These are phyloP conservation scores for Plectus sambesii DNA, from an alignment of 1,140 invertebrate species.

Conservation along the genomic window DNA sequence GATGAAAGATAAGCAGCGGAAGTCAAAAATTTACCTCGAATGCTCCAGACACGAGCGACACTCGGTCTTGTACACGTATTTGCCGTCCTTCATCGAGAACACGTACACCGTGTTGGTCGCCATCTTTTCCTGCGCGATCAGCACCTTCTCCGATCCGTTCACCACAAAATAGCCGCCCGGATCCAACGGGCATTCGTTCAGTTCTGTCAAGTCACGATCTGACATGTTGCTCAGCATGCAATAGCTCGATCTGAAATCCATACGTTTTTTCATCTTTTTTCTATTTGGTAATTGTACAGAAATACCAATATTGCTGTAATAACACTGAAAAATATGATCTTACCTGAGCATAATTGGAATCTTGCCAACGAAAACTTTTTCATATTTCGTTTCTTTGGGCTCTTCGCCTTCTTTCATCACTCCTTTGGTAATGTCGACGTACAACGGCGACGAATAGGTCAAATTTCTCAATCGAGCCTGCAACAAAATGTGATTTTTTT, in stretches of 20 bases:
- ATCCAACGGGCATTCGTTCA: slow-evolving; percentile 96
- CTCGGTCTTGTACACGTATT: slow-evolving; percentile 94
- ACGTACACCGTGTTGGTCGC: slow-evolving; percentile 99
- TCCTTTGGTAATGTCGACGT: slow-evolving; percentile 96
- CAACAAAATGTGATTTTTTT: too few species aligned
- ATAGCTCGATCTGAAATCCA: slow-evolving; percentile 64
- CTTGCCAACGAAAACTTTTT: slow-evolving; percentile 97
- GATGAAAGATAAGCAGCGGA: too few species aligned
- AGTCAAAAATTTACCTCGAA: slow-evolving; percentile 45
- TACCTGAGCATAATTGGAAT: slow-evolving; percentile 95
- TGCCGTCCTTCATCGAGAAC: slow-evolving; percentile 85
- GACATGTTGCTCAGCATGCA: slow-evolving; percentile 81
- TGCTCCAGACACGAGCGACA: slow-evolving; percentile 89
- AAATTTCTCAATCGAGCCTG: slow-evolving; percentile 41
- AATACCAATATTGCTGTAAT: slow-evolving; percentile 2
- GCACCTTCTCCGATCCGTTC: slow-evolving; percentile 84
- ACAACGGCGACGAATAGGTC: slow-evolving; percentile 82
- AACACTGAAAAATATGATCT: too few species aligned
- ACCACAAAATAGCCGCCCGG: slow-evolving; percentile 94
- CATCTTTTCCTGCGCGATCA: slow-evolving; percentile 99
- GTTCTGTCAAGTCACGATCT: slow-evolving; percentile 93
- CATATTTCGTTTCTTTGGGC: slow-evolving; percentile 78
- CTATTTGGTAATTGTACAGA: too few species aligned
- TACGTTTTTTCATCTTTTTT: too few species aligned
- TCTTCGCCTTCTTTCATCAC: slow-evolving; percentile 79